These are phyloP conservation scores for Sphaerodactylus townsendi DNA, from an alignment of 2,113 vertebrate species.

Conservation along the genomic window DNA sequence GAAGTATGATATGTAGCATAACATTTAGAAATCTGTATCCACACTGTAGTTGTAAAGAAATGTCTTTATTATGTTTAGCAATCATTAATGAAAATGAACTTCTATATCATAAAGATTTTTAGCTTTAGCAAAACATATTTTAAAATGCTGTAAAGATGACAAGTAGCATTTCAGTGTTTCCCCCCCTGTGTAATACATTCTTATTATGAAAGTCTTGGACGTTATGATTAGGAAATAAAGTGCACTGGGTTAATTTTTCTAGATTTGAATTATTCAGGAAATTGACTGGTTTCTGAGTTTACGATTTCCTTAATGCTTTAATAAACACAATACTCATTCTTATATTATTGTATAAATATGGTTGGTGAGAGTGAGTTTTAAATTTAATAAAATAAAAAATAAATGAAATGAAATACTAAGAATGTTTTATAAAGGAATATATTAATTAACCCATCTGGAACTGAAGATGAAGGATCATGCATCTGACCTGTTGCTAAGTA, in stretches of 20 bases:
- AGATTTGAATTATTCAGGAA: slow-evolving; percentile 4
- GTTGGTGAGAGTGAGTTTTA: too few species aligned
- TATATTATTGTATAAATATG: too few species aligned
- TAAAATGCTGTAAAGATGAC: slow-evolving; percentile 13
- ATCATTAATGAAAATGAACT: background rate
- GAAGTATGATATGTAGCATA: background rate
- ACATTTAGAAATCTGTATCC: background rate
- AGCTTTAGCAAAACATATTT: background rate
- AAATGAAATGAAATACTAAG: too few species aligned
- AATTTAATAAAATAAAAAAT: too few species aligned
- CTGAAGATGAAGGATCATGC: too few species aligned
- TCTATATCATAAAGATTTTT: slow-evolving; percentile 27
- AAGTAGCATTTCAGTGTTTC: slow-evolving; percentile 11
- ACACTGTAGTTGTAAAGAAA: background rate
- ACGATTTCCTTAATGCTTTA: background rate
- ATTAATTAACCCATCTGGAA: too few species aligned
- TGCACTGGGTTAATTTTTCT: background rate
- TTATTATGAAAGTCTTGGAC: background rate
- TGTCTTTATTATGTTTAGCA: background rate
- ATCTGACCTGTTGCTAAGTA: too few species aligned
- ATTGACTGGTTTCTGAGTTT: background rate
- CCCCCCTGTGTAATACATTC: background rate
- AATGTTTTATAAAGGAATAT: too few species aligned
- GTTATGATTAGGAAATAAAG: slow-evolving; percentile 8
- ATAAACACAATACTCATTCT: background rate